phyloP scores from a whole-genome alignment of 1,140 invertebrate species.

The Leguminivora glycinivorella region DNA sequence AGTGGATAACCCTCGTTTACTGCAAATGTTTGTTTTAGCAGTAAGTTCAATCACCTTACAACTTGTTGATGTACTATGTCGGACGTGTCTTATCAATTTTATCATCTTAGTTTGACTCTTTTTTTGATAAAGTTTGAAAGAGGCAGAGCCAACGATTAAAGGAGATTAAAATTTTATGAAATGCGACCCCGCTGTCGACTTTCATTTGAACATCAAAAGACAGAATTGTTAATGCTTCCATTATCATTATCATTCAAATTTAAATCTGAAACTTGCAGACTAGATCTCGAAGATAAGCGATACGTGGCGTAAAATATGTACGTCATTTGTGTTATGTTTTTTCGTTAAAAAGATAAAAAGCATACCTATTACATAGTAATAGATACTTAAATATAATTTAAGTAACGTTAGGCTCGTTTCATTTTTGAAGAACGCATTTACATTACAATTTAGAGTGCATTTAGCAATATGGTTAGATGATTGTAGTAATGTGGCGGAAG shows the following conservation, averaged over 20 bases:
- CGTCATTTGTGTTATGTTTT: not conserved
- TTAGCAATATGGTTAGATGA: not conserved
- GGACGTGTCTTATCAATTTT: too few relatives aligned
- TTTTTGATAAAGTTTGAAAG: too few relatives aligned
- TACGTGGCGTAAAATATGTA: not conserved
- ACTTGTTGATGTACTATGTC: not conserved
- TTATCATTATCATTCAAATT: not conserved
- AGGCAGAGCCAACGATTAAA: too few relatives aligned
- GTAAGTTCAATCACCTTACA: not conserved
- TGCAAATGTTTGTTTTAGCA: not conserved
- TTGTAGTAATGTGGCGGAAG: slow-evolving; percentile 7
- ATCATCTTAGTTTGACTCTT: too few relatives aligned
- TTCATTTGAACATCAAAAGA: not conserved
- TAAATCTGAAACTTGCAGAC: not conserved
- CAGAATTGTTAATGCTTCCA: not conserved
- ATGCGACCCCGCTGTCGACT: not conserved
- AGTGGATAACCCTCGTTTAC: not conserved
- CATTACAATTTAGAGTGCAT: not conserved
- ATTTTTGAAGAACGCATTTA: too few relatives aligned
- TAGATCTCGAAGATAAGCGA: not conserved
- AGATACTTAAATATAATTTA: too few relatives aligned
- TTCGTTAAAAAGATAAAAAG: too few relatives aligned
- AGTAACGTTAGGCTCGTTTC: too few relatives aligned
- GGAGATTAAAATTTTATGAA: too few relatives aligned
- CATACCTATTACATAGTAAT: too few relatives aligned